Base-by-base conservation (phyloP, 2,888 invertebrate genomes). In the Cantharis rustica region DNA sequence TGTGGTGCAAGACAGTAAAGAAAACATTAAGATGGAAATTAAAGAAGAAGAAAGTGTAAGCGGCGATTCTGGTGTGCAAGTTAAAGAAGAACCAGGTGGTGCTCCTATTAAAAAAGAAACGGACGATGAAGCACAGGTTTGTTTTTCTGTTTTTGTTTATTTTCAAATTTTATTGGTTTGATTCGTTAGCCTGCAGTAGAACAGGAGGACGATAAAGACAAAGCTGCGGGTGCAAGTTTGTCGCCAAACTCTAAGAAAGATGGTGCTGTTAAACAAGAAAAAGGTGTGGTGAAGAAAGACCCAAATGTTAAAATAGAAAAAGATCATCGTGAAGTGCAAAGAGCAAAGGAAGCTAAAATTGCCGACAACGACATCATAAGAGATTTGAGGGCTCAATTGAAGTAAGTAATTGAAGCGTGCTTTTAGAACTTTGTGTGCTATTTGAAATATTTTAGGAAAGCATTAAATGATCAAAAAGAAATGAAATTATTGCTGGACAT, bases 401-500 rank as follows among this genome's bases (percentile, higher is more conserved):
- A 98, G 97, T 97, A 89, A 89, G 92, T 88, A 69, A 73, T n/a
- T 16, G 15, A 27, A 27, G 10, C 4, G 4, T 27, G 26, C 20
- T 61, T 62, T 26, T 31, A 62, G 3, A 27, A 68, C 16, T 75
- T 16, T 61, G 26, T 61, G 27, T 23, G 17, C 5, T 63, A 4
- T 71, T 77, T 71, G 10, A 13, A 61, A 7, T 77, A 77, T 84
- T 86, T 66, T 85, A 97, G 95, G 89, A 98, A 97, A 90, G 95
- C 96, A 11, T 91, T 95, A 68, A 97, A 96, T 86, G 97, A 96
- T 86, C 96, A 97, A 88, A 96, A 97, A 84, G 98, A 98, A 88
- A 92, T 98, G 93, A 98, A 98, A 86, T 89, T 98, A 0, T 88
- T 98, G 11, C 89, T 98, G 79, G 98, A 98, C 87, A 98, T 98